Evolutionary conservation across 2,113 vertebrate genomes (phyloP).

Genomic region (Marmota flaviventris): DNA sequence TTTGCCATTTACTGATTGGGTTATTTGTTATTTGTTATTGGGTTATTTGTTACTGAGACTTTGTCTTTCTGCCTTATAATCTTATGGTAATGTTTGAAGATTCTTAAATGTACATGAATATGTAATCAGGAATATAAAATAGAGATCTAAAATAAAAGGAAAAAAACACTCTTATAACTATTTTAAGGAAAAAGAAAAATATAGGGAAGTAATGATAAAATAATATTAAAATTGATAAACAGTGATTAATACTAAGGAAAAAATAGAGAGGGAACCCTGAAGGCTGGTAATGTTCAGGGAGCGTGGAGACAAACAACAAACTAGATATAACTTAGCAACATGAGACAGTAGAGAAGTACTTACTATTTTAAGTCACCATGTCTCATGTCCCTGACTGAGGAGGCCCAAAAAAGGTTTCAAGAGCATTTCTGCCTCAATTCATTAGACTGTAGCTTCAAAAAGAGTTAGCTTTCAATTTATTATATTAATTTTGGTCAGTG

Average conservation of each 20-base stretch:
- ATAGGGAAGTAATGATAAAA: conserved; percentile 16
- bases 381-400: conserved; percentile 30
- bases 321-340: conserved; percentile 59
- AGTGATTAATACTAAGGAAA: conserved; percentile 45
- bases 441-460: conserved; percentile 65
- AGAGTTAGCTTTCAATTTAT: conserved; percentile 52
- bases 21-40: no score
- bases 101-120: conserved; percentile 12
- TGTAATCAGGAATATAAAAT: conserved; percentile 2
- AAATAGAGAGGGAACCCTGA: neutral
- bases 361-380: conserved; percentile 72
- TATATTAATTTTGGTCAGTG: conserved; percentile 53
- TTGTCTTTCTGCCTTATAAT: neutral
- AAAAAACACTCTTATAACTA: conserved; percentile 16
- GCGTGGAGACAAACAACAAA: conserved; percentile 41
- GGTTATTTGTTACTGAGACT: no score
- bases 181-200: conserved; percentile 51
- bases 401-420: conserved; percentile 59
- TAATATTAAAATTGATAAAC: conserved; percentile 52
- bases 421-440: conserved; percentile 42
- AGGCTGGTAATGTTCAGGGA: conserved; percentile 7
- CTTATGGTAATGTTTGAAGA: conserved; percentile 22
- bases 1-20: no score
- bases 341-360: conserved; percentile 53
- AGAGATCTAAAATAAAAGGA: conserved; percentile 24